phyloP scores from a whole-genome alignment of 2,113 vertebrate species.

The Neodon shergylaensis region DNA sequence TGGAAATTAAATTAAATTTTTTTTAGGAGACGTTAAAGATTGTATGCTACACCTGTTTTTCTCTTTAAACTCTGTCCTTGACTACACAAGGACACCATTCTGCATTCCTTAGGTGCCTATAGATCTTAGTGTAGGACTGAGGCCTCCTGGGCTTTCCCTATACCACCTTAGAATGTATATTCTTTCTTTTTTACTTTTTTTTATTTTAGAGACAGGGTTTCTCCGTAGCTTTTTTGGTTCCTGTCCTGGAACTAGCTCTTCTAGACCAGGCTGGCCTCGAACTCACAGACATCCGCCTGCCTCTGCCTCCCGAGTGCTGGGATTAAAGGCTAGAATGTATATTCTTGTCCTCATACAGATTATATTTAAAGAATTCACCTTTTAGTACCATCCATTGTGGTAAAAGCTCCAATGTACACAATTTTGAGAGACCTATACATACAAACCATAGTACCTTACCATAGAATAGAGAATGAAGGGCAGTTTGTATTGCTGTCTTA shows the following conservation, averaged over 20 bases:
- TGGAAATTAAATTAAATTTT: neutral
- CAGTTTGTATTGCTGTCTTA: neutral
- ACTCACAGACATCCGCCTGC: no score
- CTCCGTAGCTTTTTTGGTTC: no score
- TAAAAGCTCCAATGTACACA: neutral
- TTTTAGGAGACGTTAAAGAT: neutral
- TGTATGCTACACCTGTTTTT: neutral
- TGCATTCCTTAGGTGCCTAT: neutral
- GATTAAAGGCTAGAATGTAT: no score
- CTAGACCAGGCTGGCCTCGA: no score
- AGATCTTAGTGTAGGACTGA: neutral
- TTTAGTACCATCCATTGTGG: fast-evolving
- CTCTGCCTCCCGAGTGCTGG: no score
- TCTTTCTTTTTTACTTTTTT: no score
- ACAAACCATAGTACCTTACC: neutral
- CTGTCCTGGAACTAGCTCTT: no score
- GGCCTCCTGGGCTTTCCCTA: neutral
- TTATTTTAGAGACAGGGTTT: no score
- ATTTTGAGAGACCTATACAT: neutral
- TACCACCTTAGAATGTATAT: neutral
- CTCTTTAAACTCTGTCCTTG: neutral
- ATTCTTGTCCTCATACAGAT: neutral
- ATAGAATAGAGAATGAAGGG: neutral
- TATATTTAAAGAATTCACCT: neutral
- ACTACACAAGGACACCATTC: neutral